These are phyloP conservation scores for Galendromus occidentalis DNA, from an alignment of 1,140 invertebrate genomes.

Conservation along the genomic window DNA sequence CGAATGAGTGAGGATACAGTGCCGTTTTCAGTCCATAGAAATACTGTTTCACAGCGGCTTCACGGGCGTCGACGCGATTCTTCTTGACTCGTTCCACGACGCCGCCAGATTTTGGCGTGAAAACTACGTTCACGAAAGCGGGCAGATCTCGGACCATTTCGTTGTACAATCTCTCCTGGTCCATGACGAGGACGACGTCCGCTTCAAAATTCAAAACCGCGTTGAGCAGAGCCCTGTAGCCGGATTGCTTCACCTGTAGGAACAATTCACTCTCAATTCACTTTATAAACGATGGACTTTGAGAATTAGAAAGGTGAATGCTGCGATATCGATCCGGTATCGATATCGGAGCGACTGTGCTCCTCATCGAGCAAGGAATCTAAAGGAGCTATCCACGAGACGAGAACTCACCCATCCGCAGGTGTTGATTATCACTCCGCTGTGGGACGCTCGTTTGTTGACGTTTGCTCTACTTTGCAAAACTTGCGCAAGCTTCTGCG, in stretches of 20 bases:
- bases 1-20: conserved; percentile 76
- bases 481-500: conserved; percentile 61
- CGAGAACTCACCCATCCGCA: conserved; percentile 85
- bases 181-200: conserved; percentile 80
- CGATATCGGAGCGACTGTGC: too few relatives aligned
- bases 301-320: too few relatives aligned
- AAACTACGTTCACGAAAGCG: conserved; percentile 71
- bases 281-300: too few relatives aligned
- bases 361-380: too few relatives aligned
- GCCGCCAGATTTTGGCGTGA: conserved; percentile 87
- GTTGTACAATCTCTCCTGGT: conserved; percentile 87
- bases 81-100: conserved; percentile 62
- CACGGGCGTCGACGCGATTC: conserved; percentile 48
- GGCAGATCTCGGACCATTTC: conserved; percentile 83
- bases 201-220: conserved; percentile 83
- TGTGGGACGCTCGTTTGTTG: conserved; percentile 30
- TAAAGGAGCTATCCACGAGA: conserved; percentile 52
- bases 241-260: conserved; percentile 17
- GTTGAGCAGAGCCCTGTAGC: conserved; percentile 38
- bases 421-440: conserved; percentile 93
- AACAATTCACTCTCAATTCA: not conserved
- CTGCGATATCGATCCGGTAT: too few relatives aligned
- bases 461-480: conserved; percentile 32
- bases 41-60: conserved; percentile 68
- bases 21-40: conserved; percentile 72